Percentiles rank a stretch among this genome's conserved stretches.
Conservation (phyloP, 1,140 invertebrate genomes). For the Drosophila pseudoobscura region DNA sequence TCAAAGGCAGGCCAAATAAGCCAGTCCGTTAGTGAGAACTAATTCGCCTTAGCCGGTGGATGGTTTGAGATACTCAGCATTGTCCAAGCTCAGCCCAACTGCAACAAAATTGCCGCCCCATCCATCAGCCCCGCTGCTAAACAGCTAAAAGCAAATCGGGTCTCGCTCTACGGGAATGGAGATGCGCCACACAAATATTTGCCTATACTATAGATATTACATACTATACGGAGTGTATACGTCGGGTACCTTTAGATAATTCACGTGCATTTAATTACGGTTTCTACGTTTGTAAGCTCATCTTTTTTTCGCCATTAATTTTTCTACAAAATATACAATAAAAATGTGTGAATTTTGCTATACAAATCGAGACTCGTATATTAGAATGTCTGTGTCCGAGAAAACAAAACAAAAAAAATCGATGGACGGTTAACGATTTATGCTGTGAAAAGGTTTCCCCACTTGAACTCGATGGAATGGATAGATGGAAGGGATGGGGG, state of each 20-base stretch:
- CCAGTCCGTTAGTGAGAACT: not conserved
- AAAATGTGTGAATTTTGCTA: slow-evolving; percentile 48
- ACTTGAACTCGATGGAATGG: not conserved
- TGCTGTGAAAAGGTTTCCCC: slow-evolving; percentile 16
- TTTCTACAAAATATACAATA: slow-evolving; percentile 29
- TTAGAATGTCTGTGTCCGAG: slow-evolving; percentile 2
- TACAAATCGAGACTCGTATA: slow-evolving; percentile 16
- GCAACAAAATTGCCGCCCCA: no score
- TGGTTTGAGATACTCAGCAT: slow-evolving; percentile 25
- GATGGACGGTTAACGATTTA: slow-evolving; percentile 36
- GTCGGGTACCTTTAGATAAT: slow-evolving; percentile 17
- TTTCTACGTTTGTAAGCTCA: slow-evolving; percentile 51
- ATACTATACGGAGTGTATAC: slow-evolving; percentile 27
- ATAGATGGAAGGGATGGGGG: slow-evolving; percentile 9
- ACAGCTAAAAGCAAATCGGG: slow-evolving; percentile 2
- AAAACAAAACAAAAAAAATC: slow-evolving; percentile 46
- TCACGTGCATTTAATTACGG: slow-evolving; percentile 71
- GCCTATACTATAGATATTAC: slow-evolving; percentile 10
- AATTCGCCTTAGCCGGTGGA: not conserved
- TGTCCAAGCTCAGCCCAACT: slow-evolving; percentile 20
- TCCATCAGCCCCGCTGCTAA: slow-evolving; percentile 19
- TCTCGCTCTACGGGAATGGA: slow-evolving; percentile 7
- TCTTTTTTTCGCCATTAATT: slow-evolving; percentile 31
- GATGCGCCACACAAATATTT: slow-evolving; percentile 2
- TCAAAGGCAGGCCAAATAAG: no score